A percentile compares a stretch with the other conserved stretches of the same genome.
Evolutionary conservation across 2,797 vertebrate genomes (phyloP).

Genomic region (Smutsia gigantea): DNA sequence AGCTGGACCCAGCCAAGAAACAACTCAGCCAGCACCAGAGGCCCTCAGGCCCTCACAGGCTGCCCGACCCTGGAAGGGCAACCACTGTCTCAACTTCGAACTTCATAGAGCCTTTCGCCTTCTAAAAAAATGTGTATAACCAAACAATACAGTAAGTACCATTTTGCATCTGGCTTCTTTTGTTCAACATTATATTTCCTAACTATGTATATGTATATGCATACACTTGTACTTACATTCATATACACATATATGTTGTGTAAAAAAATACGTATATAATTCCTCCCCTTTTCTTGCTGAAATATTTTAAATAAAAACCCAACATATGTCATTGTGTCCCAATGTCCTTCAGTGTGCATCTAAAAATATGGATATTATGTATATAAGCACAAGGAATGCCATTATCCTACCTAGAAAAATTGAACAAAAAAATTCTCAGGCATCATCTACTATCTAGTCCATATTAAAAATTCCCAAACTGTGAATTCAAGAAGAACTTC

Average conservation of each 20-base stretch:
- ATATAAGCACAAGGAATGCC: neutral
- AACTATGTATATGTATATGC: neutral
- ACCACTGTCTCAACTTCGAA: neutral
- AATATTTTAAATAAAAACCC: slow-evolving; percentile 22
- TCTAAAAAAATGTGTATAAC: neutral
- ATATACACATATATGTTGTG: neutral
- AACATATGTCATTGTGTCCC: neutral
- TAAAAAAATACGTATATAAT: neutral
- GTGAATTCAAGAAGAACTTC: neutral
- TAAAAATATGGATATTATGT: neutral
- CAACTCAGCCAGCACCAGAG: neutral
- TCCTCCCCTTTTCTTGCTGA: neutral
- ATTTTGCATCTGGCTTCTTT: neutral
- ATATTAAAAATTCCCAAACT: neutral
- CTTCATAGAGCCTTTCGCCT: neutral
- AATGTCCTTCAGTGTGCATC: neutral
- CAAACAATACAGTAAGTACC: neutral
- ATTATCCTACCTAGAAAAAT: neutral
- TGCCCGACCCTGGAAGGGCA: neutral
- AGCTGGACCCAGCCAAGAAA: neutral
- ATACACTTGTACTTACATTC: neutral
- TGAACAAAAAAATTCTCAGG: neutral
- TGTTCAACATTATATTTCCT: neutral
- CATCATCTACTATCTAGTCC: neutral
- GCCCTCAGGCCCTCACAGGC: no score